Evolutionary conservation across 1,140 invertebrate species (phyloP), one percentile per base, ranked within the genome.

Genomic region (Tetragnatha versicolor): DNA sequence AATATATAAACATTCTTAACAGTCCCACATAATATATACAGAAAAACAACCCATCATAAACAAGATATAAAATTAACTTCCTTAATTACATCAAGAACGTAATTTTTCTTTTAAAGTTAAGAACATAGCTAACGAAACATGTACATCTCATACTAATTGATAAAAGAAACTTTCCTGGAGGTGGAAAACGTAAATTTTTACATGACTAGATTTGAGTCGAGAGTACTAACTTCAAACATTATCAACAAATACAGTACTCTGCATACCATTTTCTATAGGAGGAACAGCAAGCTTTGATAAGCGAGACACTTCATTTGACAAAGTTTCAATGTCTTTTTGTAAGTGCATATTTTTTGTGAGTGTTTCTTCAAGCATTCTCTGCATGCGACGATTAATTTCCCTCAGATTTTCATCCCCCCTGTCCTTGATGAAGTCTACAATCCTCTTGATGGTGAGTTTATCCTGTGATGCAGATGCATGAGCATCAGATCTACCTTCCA

Each of bases 281-380:
- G 55, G 10, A 42, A 63, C 27, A 22, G 37, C 53, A n/a, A 79
- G 33, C 45, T 79, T 79, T 7, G 66, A 72, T 7, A 79, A 31
- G 20, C 78, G 55, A 25, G 78, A 79, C 4, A 79, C 78, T 33
- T 79, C 78, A 65, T 79, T 79, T 1, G 78, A 79, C 10, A 79
- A 27, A 12, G 55, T 60, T 65, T 79, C 78, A 7, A 79, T 72
- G 35, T 79, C 87, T 83, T 87, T 84, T 81, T 89, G 88, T 42
- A 89, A 82, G 83, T 88, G 87, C 87, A 89, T 89, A 83, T 90
- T 90, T 81, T 89, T 90, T 7, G 87, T 89, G 2, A 89, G 84
- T 7, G 88, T 90, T 82, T 89, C 89, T 82, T 89, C 89, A 29
- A 89, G 81, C 84, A 89, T 85, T 51, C 83, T 79, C 53, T 85